Evolutionary conservation across 2,797 vertebrate genomes (phyloP).

Genomic region (Phoeniculus purpureus): DNA sequence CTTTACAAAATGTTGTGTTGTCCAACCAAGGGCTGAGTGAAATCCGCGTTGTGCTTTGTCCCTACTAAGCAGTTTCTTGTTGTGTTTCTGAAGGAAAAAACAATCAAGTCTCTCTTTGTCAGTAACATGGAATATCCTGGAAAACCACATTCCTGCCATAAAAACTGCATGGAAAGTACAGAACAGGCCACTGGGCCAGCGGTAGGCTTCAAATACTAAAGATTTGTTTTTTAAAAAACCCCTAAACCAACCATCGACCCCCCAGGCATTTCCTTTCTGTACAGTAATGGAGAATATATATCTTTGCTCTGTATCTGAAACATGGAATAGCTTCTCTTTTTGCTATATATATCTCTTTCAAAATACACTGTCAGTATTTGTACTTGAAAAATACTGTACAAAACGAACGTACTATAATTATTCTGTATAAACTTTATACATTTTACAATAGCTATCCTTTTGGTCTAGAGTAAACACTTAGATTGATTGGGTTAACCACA

Average conservation of each 20-base stretch:
- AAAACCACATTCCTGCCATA: slow-evolving; percentile 49
- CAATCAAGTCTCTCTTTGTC: slow-evolving; percentile 28
- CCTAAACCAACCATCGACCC: slow-evolving; percentile 7
- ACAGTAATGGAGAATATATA: slow-evolving; percentile 81
- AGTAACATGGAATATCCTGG: slow-evolving; percentile 40
- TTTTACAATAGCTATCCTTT: slow-evolving; percentile 85
- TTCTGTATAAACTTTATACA: slow-evolving; percentile 92
- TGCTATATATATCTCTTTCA: slow-evolving; percentile 86
- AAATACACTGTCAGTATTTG: slow-evolving; percentile 91
- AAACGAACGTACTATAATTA: slow-evolving; percentile 87
- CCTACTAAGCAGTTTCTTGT: slow-evolving; percentile 53
- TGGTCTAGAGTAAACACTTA: slow-evolving; percentile 88
- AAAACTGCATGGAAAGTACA: slow-evolving; percentile 74
- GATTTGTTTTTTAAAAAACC: slow-evolving; percentile 4
- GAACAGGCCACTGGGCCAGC: slow-evolving; percentile 64
- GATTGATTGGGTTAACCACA: slow-evolving; percentile 87
- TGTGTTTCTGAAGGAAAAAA: slow-evolving; percentile 60
- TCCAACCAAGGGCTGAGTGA: slow-evolving; percentile 71
- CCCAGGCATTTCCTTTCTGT: slow-evolving; percentile 75
- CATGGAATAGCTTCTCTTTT: slow-evolving; percentile 75
- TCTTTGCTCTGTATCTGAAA: slow-evolving; percentile 80
- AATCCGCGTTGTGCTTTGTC: slow-evolving; percentile 70
- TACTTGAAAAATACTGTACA: slow-evolving; percentile 94
- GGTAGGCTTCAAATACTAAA: slow-evolving; percentile 72
- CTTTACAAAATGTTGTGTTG: slow-evolving; percentile 60